Conservation (phyloP, 2,797 vertebrate species). For the Takifugu rubripes region DNA sequence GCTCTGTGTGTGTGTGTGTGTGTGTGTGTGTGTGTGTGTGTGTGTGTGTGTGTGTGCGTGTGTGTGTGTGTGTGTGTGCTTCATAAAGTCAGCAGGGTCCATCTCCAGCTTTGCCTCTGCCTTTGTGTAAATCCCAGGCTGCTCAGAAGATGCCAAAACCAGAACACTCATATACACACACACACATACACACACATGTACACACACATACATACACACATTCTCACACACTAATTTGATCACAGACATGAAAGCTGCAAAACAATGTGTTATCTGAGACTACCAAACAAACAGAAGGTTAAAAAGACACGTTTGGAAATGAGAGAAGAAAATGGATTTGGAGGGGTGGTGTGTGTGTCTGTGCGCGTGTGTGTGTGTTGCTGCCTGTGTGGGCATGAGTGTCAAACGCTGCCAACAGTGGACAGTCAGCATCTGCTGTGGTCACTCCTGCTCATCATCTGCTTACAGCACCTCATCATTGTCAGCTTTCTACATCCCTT, state of each 20-base stretch:
- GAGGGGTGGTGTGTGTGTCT: background rate
- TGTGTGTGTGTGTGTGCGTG: background rate
- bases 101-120: background rate
- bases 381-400: no score
- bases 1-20: constrained; percentile 9
- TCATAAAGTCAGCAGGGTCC: background rate
- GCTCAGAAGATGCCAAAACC: constrained; percentile 2
- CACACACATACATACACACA: constrained; percentile 5
- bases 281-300: background rate
- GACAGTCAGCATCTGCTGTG: no score
- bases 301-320: constrained; percentile 13
- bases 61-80: background rate
- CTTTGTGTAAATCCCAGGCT: background rate
- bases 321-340: constrained; percentile 15
- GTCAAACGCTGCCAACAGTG: no score
- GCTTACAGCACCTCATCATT: no score
- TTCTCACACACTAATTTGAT: background rate
- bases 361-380: background rate
- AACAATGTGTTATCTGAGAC: constrained; percentile 34
- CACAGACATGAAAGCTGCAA: constrained; percentile 17
- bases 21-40: constrained; percentile 9
- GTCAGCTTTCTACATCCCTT: no score
- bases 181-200: background rate
- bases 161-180: constrained; percentile 5
- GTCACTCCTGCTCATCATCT: no score